Conservation (phyloP, 2,113 vertebrate genomes). For the Scalopus aquaticus region DNA sequence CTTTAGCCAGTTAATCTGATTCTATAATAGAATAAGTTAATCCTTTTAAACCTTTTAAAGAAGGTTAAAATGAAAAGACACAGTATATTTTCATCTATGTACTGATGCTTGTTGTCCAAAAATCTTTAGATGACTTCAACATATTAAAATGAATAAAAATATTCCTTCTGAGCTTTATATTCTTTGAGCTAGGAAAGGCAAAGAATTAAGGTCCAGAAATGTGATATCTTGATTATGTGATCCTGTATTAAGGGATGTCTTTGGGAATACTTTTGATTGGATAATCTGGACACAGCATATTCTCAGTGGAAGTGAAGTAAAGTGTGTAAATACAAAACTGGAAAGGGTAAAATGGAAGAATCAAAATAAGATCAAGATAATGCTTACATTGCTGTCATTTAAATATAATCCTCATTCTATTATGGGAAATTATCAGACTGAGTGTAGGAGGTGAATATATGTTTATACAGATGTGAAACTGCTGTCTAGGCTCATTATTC, state of each 20-base stretch:
- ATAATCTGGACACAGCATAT: background rate
- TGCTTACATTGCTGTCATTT: conserved; percentile 28
- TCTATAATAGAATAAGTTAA: background rate
- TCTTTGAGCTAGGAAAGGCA: background rate
- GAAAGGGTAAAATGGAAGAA: background rate
- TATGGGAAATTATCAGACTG: background rate
- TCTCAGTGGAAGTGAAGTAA: background rate
- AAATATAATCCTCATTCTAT: background rate
- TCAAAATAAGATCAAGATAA: conserved; percentile 43
- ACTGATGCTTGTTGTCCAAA: background rate
- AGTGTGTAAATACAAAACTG: background rate
- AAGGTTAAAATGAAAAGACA: background rate
- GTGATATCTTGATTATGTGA: background rate
- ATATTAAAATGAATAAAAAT: background rate
- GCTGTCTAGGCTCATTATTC: conserved; percentile 9
- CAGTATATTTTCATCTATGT: background rate
- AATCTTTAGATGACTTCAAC: background rate
- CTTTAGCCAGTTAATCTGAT: background rate
- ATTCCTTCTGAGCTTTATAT: background rate
- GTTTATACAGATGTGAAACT: conserved; percentile 55
- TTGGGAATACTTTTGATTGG: background rate
- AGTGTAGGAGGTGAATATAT: background rate
- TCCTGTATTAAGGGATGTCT: background rate
- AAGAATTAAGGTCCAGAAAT: background rate
- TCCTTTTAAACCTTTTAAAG: conserved; percentile 18